A percentile compares a stretch with the other conserved stretches of the same genome.
Evolutionary conservation across 2,797 vertebrate species (phyloP).

Genomic region (Cacajao melanocephalus): DNA sequence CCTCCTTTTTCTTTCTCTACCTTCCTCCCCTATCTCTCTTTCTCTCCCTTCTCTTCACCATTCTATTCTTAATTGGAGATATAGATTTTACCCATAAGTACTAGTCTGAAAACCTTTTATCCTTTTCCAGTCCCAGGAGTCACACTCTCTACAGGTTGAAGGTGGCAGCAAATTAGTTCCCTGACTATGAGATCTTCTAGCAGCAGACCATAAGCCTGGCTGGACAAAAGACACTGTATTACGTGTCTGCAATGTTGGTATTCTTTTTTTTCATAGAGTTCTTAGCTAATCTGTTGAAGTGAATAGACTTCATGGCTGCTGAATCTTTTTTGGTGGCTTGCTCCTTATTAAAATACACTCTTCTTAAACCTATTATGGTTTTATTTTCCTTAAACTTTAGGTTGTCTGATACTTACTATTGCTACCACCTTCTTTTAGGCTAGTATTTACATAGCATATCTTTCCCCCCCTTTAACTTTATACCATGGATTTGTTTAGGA

Average conservation of each 20-base stretch:
- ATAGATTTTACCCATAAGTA: slow-evolving; percentile 69
- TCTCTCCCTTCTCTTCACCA: slow-evolving; percentile 25
- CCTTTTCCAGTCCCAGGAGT: neutral
- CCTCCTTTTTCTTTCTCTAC: slow-evolving; percentile 53
- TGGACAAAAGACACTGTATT: neutral
- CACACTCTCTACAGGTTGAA: neutral
- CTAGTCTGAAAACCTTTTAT: neutral
- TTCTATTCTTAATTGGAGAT: slow-evolving; percentile 53
- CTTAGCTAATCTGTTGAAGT: neutral
- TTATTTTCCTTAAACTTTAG: neutral
- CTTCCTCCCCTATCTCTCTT: slow-evolving; percentile 61
- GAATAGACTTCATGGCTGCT: neutral
- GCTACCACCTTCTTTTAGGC: neutral
- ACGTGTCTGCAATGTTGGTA: neutral
- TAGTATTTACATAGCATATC: neutral
- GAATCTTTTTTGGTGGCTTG: neutral
- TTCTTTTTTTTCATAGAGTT: neutral
- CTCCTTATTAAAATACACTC: neutral
- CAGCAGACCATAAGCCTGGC: neutral
- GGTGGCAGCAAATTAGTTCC: slow-evolving; percentile 7
- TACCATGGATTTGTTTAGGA: neutral
- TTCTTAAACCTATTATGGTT: neutral
- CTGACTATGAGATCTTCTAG: neutral
- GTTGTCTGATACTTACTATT: neutral
- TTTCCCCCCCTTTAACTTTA: neutral